phyloP scores from a whole-genome alignment of 2,888 invertebrate genomes.

The Neria commutata region DNA sequence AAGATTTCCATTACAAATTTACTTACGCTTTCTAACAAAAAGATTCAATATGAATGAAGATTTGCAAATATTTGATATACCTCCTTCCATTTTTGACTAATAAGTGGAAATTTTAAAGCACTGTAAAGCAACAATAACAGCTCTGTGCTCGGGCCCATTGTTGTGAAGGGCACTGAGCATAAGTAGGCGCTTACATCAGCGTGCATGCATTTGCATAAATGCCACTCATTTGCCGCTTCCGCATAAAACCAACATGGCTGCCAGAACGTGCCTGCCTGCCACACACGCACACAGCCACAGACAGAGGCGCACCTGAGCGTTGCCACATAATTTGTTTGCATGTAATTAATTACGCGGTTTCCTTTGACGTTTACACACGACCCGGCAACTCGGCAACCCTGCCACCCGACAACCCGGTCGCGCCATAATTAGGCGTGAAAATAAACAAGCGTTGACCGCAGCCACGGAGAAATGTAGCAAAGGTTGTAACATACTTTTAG shows the following conservation, averaged over 20 bases:
- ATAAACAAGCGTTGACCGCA: background rate
- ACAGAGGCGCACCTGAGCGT: background rate
- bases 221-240: background rate
- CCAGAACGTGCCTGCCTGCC: background rate
- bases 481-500: background rate
- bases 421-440: slow-evolving; percentile 7
- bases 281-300: background rate
- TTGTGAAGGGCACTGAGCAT: too few species aligned
- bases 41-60: too few species aligned
- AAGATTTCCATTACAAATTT: too few species aligned
- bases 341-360: slow-evolving; percentile 44
- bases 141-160: too few species aligned
- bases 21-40: too few species aligned
- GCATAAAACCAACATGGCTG: background rate
- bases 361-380: background rate
- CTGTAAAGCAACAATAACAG: too few species aligned
- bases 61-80: too few species aligned
- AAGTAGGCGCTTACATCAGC: too few species aligned
- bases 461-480: background rate
- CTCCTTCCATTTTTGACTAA: too few species aligned
- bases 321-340: slow-evolving; percentile 41
- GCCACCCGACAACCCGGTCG: too few species aligned
- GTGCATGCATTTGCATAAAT: slow-evolving; percentile 12
- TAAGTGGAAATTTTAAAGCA: too few species aligned
- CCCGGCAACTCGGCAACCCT: too few species aligned